These are phyloP conservation scores for Parotocinclus haroldoi DNA, from an alignment of 2,797 vertebrate genomes.

Conservation along the genomic window DNA sequence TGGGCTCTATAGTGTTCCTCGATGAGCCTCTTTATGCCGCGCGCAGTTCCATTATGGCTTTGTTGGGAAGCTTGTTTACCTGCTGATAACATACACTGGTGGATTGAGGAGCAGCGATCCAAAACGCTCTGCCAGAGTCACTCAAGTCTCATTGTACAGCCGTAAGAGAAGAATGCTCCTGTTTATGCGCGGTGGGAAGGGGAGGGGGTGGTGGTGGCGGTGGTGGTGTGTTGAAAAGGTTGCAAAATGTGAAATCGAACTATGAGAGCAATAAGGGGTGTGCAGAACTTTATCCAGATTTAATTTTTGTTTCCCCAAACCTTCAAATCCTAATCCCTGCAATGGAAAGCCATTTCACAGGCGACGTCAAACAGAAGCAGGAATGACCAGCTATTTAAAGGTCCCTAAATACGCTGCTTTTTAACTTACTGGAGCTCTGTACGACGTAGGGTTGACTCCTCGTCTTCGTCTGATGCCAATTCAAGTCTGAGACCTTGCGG, in stretches of 20 bases:
- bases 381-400: too few relatives aligned
- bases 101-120: slow-evolving; percentile 82
- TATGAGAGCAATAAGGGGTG: slow-evolving; percentile 56
- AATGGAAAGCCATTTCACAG: too few relatives aligned
- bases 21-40: slow-evolving; percentile 80
- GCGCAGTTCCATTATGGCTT: slow-evolving; percentile 83
- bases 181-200: slow-evolving; percentile 68
- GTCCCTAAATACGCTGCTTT: too few relatives aligned
- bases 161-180: slow-evolving; percentile 78
- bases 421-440: too few relatives aligned
- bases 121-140: slow-evolving; percentile 83
- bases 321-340: too few relatives aligned
- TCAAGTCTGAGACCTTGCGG: too few relatives aligned
- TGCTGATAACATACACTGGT: slow-evolving; percentile 87
- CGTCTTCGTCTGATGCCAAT: too few relatives aligned
- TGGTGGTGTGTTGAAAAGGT: too few relatives aligned
- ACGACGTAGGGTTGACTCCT: too few relatives aligned
- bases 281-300: slow-evolving; percentile 77
- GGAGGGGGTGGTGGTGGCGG: slow-evolving; percentile 68
- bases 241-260: slow-evolving; percentile 83
- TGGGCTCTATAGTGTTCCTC: slow-evolving; percentile 79
- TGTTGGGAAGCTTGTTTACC: slow-evolving; percentile 86
- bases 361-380: too few relatives aligned
- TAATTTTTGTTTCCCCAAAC: slow-evolving; percentile 67
- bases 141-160: slow-evolving; percentile 82